A percentile compares a stretch with the other conserved stretches of the same genome.
phyloP scores from a whole-genome alignment of 2,888 invertebrate genomes.

The Orchestes rusci region DNA sequence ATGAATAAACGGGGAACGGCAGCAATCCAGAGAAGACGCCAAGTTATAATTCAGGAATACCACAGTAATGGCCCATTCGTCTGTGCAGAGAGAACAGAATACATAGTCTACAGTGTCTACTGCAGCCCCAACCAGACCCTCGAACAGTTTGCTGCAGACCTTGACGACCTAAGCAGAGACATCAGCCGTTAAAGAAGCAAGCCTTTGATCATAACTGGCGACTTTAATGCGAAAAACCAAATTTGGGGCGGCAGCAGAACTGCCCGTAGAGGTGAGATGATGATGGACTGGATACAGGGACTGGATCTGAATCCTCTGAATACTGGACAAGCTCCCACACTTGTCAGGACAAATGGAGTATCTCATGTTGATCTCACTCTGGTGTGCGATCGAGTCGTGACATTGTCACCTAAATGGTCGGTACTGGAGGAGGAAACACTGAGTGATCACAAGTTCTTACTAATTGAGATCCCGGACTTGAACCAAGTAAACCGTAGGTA shows the following conservation, averaged over 20 bases:
- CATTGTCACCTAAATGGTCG: background rate
- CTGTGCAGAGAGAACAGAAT: background rate
- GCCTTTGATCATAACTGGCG: background rate
- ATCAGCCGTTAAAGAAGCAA: background rate
- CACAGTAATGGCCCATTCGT: background rate
- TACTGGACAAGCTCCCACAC: background rate
- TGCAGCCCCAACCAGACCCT: background rate
- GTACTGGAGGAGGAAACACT: background rate
- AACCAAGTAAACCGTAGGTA: background rate
- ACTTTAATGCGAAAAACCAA: constrained; percentile 3
- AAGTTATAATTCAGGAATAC: background rate
- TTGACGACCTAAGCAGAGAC: background rate
- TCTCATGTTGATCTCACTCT: background rate
- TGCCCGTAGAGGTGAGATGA: background rate
- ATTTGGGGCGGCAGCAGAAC: constrained; percentile 1
- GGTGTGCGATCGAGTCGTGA: background rate
- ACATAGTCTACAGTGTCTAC: background rate
- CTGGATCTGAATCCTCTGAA: background rate
- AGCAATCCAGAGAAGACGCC: background rate
- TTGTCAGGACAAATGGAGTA: background rate
- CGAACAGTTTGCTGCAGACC: background rate
- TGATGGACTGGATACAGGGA: background rate
- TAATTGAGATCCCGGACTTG: background rate
- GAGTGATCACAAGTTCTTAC: background rate
- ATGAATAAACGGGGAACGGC: background rate